phyloP scores from a whole-genome alignment of 2,888 invertebrate genomes.

The Idaea aversata region DNA sequence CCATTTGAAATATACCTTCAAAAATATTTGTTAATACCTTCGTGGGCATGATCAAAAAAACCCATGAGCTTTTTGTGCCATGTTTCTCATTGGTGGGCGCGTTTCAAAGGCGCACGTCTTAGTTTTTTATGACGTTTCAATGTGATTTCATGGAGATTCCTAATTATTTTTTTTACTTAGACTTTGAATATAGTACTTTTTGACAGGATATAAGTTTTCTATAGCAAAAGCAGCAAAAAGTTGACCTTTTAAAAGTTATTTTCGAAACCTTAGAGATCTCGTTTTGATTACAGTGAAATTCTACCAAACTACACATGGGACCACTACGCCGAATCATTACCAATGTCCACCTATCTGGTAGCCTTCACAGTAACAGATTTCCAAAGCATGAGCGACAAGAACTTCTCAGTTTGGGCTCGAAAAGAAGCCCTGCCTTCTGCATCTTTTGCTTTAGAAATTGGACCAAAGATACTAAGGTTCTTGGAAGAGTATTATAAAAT shows the following conservation, averaged over 20 bases:
- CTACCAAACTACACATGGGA: slow-evolving; percentile 87
- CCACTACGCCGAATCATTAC: slow-evolving; percentile 86
- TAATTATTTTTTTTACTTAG: too few relatives aligned
- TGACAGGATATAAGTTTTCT: not conserved
- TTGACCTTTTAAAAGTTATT: too few relatives aligned
- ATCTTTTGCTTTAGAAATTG: slow-evolving; percentile 87
- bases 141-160: too few relatives aligned
- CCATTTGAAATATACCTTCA: too few relatives aligned
- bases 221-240: not conserved
- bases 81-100: too few relatives aligned
- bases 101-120: too few relatives aligned
- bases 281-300: slow-evolving; percentile 64
- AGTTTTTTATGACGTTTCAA: too few relatives aligned
- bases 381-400: slow-evolving; percentile 76
- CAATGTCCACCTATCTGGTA: slow-evolving; percentile 94
- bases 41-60: too few relatives aligned
- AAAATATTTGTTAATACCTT: too few relatives aligned
- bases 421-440: slow-evolving; percentile 86
- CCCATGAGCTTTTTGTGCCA: too few relatives aligned
- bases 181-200: not conserved
- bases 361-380: slow-evolving; percentile 92
- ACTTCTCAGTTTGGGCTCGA: slow-evolving; percentile 86
- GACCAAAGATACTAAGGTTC: slow-evolving; percentile 85
- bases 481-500: slow-evolving; percentile 88
- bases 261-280: not conserved